These are phyloP conservation scores for Abscondita cerata DNA, from an alignment of 2,888 invertebrate genomes.

Conservation along the genomic window DNA sequence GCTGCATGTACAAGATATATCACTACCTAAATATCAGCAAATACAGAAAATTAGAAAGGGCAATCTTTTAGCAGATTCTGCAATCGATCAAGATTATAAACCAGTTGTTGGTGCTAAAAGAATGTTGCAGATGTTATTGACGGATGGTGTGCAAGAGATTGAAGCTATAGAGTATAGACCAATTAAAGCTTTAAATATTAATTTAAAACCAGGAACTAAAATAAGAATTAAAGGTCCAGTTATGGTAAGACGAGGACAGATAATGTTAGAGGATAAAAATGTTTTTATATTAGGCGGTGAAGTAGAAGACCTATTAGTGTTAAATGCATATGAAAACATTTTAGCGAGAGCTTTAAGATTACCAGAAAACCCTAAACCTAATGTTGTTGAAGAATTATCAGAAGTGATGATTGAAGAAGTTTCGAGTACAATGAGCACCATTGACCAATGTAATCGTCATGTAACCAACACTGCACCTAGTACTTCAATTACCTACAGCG, in stretches of 20 bases:
- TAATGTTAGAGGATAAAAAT: constrained; percentile 68
- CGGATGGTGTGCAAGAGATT: constrained; percentile 76
- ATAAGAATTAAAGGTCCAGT: constrained; percentile 71
- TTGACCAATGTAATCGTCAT: too few relatives aligned
- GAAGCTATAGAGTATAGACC: constrained; percentile 75
- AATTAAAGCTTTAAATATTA: constrained; percentile 64
- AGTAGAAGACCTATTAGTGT: constrained; percentile 66
- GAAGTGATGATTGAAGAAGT: too few relatives aligned
- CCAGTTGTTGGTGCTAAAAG: constrained; percentile 65
- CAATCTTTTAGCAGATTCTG: constrained; percentile 58
- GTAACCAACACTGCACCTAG: too few relatives aligned
- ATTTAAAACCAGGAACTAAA: constrained; percentile 69
- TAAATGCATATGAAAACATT: constrained; percentile 68
- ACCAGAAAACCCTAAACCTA: constrained; percentile 60
- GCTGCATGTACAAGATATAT: constrained; percentile 67
- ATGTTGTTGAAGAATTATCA: constrained; percentile 41
- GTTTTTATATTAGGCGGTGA: constrained; percentile 75
- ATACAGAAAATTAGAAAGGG: constrained; percentile 59
- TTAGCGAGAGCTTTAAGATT: constrained; percentile 66
- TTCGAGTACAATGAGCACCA: too few relatives aligned
- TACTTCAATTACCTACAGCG: too few relatives aligned
- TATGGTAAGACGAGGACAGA: constrained; percentile 71
- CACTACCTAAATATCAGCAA: constrained; percentile 59
- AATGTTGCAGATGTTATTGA: constrained; percentile 73
- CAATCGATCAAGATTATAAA: constrained; percentile 66